phyloP scores from a whole-genome alignment of 2,888 invertebrate species.

The Lepidochitona cinerea region DNA sequence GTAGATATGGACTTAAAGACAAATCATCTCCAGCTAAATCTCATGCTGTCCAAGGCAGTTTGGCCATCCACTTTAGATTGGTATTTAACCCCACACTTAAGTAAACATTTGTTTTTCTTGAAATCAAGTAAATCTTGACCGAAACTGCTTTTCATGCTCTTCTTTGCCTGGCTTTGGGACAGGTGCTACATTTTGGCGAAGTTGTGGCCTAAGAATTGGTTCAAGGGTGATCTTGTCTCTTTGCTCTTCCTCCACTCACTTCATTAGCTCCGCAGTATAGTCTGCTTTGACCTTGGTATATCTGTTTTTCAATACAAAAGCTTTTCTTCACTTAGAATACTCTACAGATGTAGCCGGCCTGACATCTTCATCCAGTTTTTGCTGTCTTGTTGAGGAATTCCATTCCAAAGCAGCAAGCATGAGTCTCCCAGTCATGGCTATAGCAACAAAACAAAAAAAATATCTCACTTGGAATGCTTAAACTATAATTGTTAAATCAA shows the following conservation, averaged over 20 bases:
- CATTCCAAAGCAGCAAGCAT: neutral
- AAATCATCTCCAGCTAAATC: too few relatives aligned
- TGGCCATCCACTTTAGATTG: too few relatives aligned
- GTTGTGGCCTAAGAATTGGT: neutral
- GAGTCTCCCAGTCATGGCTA: too few relatives aligned
- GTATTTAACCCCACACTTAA: too few relatives aligned
- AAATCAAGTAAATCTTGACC: too few relatives aligned
- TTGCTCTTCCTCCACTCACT: neutral
- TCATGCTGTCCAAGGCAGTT: too few relatives aligned
- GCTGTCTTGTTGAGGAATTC: neutral
- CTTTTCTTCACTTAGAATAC: neutral
- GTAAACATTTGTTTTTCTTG: too few relatives aligned
- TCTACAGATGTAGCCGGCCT: neutral
- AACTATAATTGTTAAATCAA: too few relatives aligned
- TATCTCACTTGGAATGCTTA: too few relatives aligned
- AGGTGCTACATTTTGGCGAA: neutral
- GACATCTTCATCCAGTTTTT: neutral
- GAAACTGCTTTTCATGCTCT: neutral
- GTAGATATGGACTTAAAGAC: too few relatives aligned
- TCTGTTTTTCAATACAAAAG: neutral
- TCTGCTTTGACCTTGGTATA: neutral
- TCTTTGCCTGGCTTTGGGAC: neutral
- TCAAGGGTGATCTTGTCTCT: neutral
- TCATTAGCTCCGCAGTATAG: neutral
- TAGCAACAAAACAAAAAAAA: too few relatives aligned